Evolutionary conservation across 2,113 vertebrate species (phyloP).

Genomic region (Tachycineta bicolor): DNA sequence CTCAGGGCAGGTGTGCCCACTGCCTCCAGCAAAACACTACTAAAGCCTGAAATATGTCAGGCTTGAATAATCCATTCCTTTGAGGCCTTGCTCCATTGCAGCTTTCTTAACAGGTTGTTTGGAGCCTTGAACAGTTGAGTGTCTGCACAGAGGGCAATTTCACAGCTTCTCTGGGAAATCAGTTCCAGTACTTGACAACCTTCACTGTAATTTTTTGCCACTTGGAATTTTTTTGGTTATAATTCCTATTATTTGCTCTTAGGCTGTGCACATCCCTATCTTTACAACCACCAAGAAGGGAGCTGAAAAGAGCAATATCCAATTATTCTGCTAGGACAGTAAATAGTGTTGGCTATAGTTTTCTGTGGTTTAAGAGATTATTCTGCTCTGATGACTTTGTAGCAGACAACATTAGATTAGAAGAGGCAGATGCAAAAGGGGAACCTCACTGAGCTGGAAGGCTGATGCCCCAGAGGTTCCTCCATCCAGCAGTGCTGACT

Average conservation of each 20-base stretch:
- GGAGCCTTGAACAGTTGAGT: neutral
- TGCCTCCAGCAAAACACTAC: neutral
- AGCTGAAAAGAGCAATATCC: neutral
- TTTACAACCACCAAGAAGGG: neutral
- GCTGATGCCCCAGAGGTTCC: neutral
- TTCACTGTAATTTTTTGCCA: neutral
- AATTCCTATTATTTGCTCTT: neutral
- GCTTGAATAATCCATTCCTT: neutral
- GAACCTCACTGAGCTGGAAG: neutral
- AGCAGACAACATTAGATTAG: neutral
- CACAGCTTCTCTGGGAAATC: neutral
- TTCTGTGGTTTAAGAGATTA: neutral
- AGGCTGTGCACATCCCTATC: neutral
- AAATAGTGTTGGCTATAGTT: neutral
- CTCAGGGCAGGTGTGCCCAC: neutral
- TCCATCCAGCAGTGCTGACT: neutral
- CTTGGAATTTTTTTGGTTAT: neutral
- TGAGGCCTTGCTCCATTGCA: neutral
- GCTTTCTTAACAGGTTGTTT: neutral
- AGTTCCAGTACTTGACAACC: neutral
- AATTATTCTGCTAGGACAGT: neutral
- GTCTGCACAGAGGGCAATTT: neutral
- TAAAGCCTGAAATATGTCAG: neutral
- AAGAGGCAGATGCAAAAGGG: neutral
- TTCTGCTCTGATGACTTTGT: neutral